Percentiles rank a stretch among this genome's conserved stretches.
Conservation (phyloP, 2,888 invertebrate species). For the Agonopterix arenella region DNA sequence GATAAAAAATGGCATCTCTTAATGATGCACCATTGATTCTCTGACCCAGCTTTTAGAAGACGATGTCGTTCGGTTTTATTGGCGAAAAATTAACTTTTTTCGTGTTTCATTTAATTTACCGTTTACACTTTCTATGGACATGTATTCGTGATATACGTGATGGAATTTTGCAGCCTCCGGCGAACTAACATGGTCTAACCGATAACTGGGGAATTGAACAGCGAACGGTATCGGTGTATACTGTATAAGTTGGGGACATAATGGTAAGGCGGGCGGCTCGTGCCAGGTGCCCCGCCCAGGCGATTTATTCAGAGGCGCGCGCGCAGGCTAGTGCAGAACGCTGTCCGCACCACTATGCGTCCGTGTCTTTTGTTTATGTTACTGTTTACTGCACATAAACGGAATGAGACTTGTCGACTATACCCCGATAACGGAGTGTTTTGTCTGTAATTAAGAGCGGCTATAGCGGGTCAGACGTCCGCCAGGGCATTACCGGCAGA, state of each 20-base stretch:
- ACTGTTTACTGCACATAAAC: slow-evolving; percentile 55
- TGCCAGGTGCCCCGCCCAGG: slow-evolving; percentile 13
- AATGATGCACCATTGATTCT: not conserved
- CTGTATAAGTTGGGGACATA: not conserved
- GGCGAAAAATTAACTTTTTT: not conserved
- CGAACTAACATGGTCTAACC: not conserved
- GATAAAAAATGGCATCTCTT: too few relatives aligned
- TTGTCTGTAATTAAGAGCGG: slow-evolving; percentile 70
- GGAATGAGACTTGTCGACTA: slow-evolving; percentile 53
- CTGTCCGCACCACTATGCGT: slow-evolving; percentile 35
- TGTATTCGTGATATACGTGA: not conserved
- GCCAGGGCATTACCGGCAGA: slow-evolving; percentile 44
- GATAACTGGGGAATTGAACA: not conserved
- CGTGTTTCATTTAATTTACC: not conserved
- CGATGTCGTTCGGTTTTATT: not conserved
- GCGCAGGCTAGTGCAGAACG: slow-evolving; percentile 38
- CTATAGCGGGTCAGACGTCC: slow-evolving; percentile 49
- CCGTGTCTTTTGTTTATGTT: slow-evolving; percentile 52
- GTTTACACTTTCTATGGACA: not conserved
- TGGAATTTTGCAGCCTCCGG: not conserved
- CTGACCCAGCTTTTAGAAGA: not conserved
- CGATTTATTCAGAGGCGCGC: slow-evolving; percentile 35
- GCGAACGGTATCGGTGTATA: not conserved
- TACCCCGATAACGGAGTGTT: slow-evolving; percentile 62
- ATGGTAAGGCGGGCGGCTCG: slow-evolving; percentile 27